These are phyloP conservation scores for Ennomos quercinarius DNA, from an alignment of 2,888 invertebrate species.

Conservation along the genomic window DNA sequence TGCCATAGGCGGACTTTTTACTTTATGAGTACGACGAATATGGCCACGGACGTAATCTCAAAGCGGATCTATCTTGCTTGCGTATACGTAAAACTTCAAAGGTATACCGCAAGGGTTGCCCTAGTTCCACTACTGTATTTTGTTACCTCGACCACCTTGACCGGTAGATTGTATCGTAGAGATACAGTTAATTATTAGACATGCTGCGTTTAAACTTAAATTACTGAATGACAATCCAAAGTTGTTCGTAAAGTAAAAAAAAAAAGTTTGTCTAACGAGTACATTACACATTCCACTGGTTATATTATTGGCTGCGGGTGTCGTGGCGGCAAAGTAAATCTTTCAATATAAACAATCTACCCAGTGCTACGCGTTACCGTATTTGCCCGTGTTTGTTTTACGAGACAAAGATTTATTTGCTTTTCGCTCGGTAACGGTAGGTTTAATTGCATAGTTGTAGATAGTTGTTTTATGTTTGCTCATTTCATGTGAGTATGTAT, in stretches of 20 bases:
- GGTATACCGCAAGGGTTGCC: slow-evolving; percentile 58
- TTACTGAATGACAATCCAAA: slow-evolving; percentile 24
- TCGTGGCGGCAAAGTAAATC: slow-evolving; percentile 48
- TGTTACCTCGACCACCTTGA: slow-evolving; percentile 37
- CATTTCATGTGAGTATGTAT: slow-evolving; percentile 50
- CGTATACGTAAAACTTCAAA: slow-evolving; percentile 51
- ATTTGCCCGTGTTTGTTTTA: slow-evolving; percentile 65
- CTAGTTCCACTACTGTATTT: slow-evolving; percentile 51
- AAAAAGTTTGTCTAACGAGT: slow-evolving; percentile 46
- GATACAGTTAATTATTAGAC: slow-evolving; percentile 32
- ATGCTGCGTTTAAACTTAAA: slow-evolving; percentile 13
- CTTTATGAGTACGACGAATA: slow-evolving; percentile 18
- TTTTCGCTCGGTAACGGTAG: slow-evolving; percentile 67
- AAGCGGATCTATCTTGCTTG: slow-evolving; percentile 53
- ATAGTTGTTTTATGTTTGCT: slow-evolving; percentile 64
- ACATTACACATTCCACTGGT: slow-evolving; percentile 40
- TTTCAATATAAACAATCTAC: slow-evolving; percentile 53
- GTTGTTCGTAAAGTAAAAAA: slow-evolving; percentile 32
- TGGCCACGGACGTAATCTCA: slow-evolving; percentile 56
- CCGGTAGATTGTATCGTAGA: slow-evolving; percentile 45
- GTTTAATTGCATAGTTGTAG: slow-evolving; percentile 62
- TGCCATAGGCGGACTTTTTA: slow-evolving; percentile 1
- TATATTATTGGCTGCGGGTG: slow-evolving; percentile 41
- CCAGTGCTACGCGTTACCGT: slow-evolving; percentile 41
- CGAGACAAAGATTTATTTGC: slow-evolving; percentile 68